These are phyloP conservation scores for Aquatica leii DNA, from an alignment of 2,888 invertebrate species.

Conservation along the genomic window DNA sequence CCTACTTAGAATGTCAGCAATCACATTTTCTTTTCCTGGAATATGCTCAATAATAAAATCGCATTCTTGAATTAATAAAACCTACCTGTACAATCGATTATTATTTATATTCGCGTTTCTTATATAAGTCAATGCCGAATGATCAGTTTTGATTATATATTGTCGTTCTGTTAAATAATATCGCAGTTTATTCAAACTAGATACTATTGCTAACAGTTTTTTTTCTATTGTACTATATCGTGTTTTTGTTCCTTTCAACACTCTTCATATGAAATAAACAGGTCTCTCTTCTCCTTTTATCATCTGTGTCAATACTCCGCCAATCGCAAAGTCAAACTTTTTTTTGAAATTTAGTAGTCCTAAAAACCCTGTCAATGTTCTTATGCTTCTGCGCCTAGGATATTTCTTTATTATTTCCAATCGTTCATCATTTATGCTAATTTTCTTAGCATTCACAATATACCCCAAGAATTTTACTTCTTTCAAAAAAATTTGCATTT, in stretches of 20 bases:
- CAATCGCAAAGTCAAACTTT: no score
- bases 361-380: constrained; percentile 6
- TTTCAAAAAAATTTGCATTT: constrained; percentile 14
- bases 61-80: constrained; percentile 12
- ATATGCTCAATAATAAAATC: constrained; percentile 8
- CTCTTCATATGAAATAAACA: constrained; percentile 13
- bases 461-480: constrained; percentile 15
- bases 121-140: neutral
- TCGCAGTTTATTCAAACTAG: neutral
- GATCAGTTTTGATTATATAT: constrained; percentile 12
- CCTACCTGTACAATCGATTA: constrained; percentile 10
- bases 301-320: no score
- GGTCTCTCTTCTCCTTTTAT: no score
- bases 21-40: constrained; percentile 1
- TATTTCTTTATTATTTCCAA: neutral
- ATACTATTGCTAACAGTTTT: constrained; percentile 20
- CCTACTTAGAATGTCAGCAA: neutral
- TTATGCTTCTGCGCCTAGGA: neutral
- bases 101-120: constrained; percentile 5
- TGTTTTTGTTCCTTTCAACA: neutral
- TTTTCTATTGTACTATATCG: constrained; percentile 14
- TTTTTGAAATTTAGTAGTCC: constrained; percentile 2
- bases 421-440: neutral
- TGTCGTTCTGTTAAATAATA: constrained; percentile 15
- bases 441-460: neutral